A percentile compares a stretch with the other conserved stretches of the same genome.
These are phyloP conservation scores for Cepaea hortensis DNA, from an alignment of 2,888 invertebrate species.

Conservation along the genomic window DNA sequence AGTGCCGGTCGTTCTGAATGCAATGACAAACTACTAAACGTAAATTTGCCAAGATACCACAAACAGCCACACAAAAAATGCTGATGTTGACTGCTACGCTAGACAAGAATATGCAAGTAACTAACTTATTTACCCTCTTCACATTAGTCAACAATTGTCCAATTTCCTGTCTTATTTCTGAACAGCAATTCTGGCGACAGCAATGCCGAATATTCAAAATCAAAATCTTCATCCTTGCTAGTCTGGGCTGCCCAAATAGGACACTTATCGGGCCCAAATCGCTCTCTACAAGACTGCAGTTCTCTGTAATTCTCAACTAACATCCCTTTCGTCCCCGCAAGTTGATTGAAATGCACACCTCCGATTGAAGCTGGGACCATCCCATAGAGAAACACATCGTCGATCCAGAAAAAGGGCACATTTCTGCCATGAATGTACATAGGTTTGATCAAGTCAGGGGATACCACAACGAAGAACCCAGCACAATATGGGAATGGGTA, in stretches of 20 bases:
- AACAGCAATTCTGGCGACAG: not conserved
- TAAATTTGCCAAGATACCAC: too few relatives aligned
- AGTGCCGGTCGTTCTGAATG: too few relatives aligned
- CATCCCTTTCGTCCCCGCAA: not conserved
- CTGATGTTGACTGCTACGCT: too few relatives aligned
- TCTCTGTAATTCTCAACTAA: not conserved
- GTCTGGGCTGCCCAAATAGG: not conserved
- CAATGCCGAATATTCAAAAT: not conserved
- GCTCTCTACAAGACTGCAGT: not conserved
- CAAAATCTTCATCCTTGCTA: not conserved
- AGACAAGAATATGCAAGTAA: too few relatives aligned
- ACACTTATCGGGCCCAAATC: not conserved
- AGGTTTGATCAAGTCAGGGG: slow-evolving; percentile 37
- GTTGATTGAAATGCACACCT: slow-evolving; percentile 32
- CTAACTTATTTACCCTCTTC: too few relatives aligned
- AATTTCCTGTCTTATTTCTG: not conserved
- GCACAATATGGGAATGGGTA: slow-evolving; percentile 44
- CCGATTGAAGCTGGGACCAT: slow-evolving; percentile 40
- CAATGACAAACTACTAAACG: too few relatives aligned
- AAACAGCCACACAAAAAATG: too few relatives aligned
- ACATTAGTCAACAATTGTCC: too few relatives aligned
- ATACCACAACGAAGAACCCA: slow-evolving; percentile 40
- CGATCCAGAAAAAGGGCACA: slow-evolving; percentile 47
- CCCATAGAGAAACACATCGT: slow-evolving; percentile 47
- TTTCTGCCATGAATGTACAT: slow-evolving; percentile 37